Evolutionary conservation across 2,113 vertebrate species (phyloP), one percentile per base, ranked within the genome.

Genomic region (Actenoides lindsayi): DNA sequence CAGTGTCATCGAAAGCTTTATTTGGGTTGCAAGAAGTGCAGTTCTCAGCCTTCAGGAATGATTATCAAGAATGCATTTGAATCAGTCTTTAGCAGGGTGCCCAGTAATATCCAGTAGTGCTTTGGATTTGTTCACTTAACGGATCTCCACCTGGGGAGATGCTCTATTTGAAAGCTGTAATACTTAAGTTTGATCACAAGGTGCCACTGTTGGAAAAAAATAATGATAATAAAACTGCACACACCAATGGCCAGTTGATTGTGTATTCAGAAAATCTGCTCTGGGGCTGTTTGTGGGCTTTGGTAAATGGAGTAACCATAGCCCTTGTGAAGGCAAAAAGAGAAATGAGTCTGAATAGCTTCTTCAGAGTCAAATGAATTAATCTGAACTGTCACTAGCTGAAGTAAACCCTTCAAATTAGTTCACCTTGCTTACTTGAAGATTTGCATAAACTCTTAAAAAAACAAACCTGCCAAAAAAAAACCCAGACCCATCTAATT

Each of bases 201-300:
- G 73, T 90, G 92, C 90, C 94, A 69, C 73, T 84, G 87, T 93
- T 87, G 77, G 4, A 30, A 63, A 17, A 73, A 10, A 54, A 56
- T 13, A 60, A 77, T 30, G 4, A 31, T 4, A 94, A 94, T 96
- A 94, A 94, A 91, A 81, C 59, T 87, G 81, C 90, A 94, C 84
- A 68, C 50, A 71, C 53, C n/a, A 31, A 44, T 51, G 77, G 77
- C 80, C 77, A 89, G 39, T 83, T 44, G 81, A 57, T 35, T 46
- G 48, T 86, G 60, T 87, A 4, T 91, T 93, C 56, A 70, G 71
- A 89, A 67, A 42, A 78, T 31, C 62, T 56, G 54, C 82, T 33
- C 13, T 48, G 57, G 35, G 23, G 41, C 41, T 41, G 71, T 79
- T 65, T 39, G 37, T 53, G 68, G 67, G 25, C 85, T 83, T 48